Percentiles rank a stretch among this genome's conserved stretches.
phyloP scores from a whole-genome alignment of 2,113 vertebrate genomes.

The Eulemur rufifrons region DNA sequence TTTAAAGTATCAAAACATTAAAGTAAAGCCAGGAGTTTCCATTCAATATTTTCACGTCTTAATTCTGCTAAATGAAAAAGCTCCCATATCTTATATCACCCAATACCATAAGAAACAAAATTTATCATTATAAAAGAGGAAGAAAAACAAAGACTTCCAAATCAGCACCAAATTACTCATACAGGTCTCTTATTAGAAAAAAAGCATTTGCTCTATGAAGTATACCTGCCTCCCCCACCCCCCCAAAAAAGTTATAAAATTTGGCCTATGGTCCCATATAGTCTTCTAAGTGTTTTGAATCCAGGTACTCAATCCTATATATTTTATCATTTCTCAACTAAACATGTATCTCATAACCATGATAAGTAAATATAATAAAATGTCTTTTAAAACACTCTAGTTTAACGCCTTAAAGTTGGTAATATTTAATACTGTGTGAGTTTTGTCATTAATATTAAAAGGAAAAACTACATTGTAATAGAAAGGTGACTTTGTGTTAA shows the following conservation, averaged over 20 bases:
- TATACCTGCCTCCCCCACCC: neutral
- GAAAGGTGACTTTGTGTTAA: neutral
- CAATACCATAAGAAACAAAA: neutral
- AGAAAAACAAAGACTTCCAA: neutral
- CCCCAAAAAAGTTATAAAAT: neutral
- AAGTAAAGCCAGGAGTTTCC: neutral
- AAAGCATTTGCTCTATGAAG: neutral
- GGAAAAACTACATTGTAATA: neutral
- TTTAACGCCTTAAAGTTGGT: neutral
- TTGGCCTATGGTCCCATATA: neutral
- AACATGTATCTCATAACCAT: neutral
- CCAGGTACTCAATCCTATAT: neutral
- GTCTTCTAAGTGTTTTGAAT: neutral
- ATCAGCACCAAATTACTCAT: constrained; percentile 1
- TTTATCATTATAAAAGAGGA: neutral
- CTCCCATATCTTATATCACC: neutral
- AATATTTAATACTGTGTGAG: neutral
- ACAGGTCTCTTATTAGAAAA: neutral
- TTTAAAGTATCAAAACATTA: neutral
- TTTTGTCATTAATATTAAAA: constrained; percentile 6
- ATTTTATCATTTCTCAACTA: neutral
- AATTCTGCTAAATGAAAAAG: constrained; percentile 30
- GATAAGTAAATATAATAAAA: constrained; percentile 3
- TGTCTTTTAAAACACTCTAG: neutral
- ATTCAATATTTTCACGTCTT: neutral